These are phyloP conservation scores for Centruroides sculpturatus DNA, from an alignment of 1,140 invertebrate species.

Conservation along the genomic window DNA sequence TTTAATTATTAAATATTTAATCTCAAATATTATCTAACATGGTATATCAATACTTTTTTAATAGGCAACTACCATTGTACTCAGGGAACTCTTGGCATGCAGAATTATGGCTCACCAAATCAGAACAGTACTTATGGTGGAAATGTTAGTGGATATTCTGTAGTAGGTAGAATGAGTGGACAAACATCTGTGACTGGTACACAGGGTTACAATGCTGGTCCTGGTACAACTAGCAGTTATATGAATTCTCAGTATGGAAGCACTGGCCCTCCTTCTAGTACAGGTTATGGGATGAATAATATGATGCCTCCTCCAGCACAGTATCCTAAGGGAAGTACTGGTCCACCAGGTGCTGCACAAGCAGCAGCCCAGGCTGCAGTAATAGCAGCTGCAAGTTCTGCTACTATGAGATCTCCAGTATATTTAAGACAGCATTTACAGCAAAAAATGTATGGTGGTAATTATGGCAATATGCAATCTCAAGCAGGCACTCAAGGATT, in stretches of 20 bases:
- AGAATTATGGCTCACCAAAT: conserved; percentile 21
- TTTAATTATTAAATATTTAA: too few species aligned
- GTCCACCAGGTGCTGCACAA: conserved; percentile 27
- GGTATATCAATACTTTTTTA: neutral
- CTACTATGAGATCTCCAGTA: conserved; percentile 23
- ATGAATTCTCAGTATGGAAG: conserved; percentile 26
- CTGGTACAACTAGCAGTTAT: conserved; percentile 20
- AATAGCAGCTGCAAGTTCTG: conserved; percentile 27
- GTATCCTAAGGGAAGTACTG: conserved; percentile 11
- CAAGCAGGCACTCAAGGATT: conserved; percentile 30
- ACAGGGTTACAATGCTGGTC: conserved; percentile 8
- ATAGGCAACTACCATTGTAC: conserved; percentile 39
- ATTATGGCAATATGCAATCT: conserved; percentile 11
- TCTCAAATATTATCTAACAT: neutral
- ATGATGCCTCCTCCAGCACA: conserved; percentile 22
- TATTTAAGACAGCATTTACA: conserved; percentile 50
- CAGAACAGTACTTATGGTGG: conserved; percentile 20
- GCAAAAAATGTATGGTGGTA: conserved; percentile 17
- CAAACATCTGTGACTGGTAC: conserved; percentile 1
- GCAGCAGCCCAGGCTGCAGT: conserved; percentile 30
- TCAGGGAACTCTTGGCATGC: conserved; percentile 25
- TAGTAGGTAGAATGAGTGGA: conserved; percentile 18
- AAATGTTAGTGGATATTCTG: neutral
- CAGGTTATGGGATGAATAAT: conserved; percentile 15
- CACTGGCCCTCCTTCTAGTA: neutral